Evolutionary conservation across 2,113 vertebrate genomes (phyloP), one percentile per base, ranked within the genome.

Genomic region (Pollimyrus isidori): DNA sequence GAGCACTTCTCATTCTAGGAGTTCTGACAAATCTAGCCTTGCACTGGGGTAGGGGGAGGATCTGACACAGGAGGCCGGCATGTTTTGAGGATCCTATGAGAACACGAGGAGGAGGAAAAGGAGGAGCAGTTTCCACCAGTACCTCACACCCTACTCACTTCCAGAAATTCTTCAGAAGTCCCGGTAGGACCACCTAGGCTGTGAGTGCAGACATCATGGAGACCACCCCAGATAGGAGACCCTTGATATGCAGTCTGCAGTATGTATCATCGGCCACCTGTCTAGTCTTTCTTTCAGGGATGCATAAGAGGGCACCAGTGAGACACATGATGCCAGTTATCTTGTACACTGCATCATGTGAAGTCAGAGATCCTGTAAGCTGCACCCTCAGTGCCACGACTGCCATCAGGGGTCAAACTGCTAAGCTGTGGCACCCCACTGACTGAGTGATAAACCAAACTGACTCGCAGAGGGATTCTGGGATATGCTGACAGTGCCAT

Each of bases 171-270:
- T 49, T 15, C 45, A 84, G 83, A 84, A 35, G 49, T 76, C 58
- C n/a, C 35, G n/a, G 90, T 30, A 35, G 30, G 90, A 90, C 90
- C 90, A 90, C 87, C 87, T 88, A 88, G 46, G 19, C 46, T 62
- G 82, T 48, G 82, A 21, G 50, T 35, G 53, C 50, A 15, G 30
- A 45, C 82, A 23, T 56, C 76, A 89, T n/a, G 10, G 42, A 87
- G 84, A 89, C 89, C 89, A 87, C 89, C 90, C 83, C 87, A 46
- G 13, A 87, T 10, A 53, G 26, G 30, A 87, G 39, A 50, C 87
- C 19, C 58, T 17, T 9, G 23, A 88, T 35, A 35, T 35, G 13
- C 87, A 87, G 2, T 73, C 45, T 69, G 26, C 9, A 69, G 62
- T 6, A 48, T 50, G 17, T 17, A 3, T 76, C n/a, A 87, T 87